Evolutionary conservation across 2,888 invertebrate genomes (phyloP), one percentile per base, ranked within the genome.

Genomic region (Teinopalpus imperialis): DNA sequence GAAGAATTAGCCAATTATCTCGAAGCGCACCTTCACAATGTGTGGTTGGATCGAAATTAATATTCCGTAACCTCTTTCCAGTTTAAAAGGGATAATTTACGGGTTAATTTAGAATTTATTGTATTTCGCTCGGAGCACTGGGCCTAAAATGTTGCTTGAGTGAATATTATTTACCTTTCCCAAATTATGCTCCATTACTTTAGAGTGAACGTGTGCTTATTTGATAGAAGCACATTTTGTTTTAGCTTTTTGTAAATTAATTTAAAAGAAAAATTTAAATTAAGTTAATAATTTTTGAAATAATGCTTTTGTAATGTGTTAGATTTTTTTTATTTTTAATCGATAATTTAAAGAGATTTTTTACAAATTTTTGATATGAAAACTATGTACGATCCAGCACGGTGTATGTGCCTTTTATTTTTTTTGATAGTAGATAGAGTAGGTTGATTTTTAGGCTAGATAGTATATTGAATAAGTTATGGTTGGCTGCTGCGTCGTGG

Each of bases 61-160:
- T 75, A 72, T 62, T 57, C 61, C 54, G 56, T 58, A 56, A 62
- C 72, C 69, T 74, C 73, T 73, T 75, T 68, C 63, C 57, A 69
- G 61, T 74, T 74, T 69, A 68, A 74, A 69, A 66, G 69, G 69
- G 59, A 70, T 70, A 71, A 74, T 77, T 74, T 71, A 74, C 63
- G 63, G 62, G 63, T 67, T 66, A 67, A 73, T 71, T 71, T 68
- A 61, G 55, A 69, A 74, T 75, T 72, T 71, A 75, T 72, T 61
- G 69, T 65, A 56, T 68, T 26, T 63, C 56, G 56, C 56, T 49
- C 44, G 53, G 43, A 34, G 42, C 55, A 35, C 26, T 49, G 39
- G 34, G 37, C 35, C 39, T 50, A 57, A 52, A 59, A 48, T 52
- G 63, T 52, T 54, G 49, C 49, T 49, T 30, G 35, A 23, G 16